Evolutionary conservation across 2,113 vertebrate species (phyloP).

Genomic region (Maccullochella peelii): DNA sequence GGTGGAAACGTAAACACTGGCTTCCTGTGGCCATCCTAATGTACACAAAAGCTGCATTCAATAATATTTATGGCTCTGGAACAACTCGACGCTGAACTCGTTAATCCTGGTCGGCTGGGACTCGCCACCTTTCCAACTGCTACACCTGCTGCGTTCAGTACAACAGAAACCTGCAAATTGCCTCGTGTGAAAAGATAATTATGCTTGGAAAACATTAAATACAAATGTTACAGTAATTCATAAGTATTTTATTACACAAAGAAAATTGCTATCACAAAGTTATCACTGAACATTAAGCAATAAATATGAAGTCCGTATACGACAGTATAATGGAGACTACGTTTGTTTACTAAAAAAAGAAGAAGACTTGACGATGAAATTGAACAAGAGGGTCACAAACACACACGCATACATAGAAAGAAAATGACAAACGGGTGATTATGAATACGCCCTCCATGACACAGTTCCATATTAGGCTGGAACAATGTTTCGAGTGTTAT

Average conservation of each 20-base stretch:
- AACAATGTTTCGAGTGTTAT: conserved; percentile 46
- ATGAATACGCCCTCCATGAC: conserved; percentile 51
- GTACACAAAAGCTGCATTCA: conserved; percentile 61
- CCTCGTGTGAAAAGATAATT: background rate
- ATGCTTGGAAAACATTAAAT: background rate
- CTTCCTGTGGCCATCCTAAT: conserved; percentile 48
- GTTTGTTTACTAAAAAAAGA: conserved; percentile 68
- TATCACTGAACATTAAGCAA: conserved; percentile 83
- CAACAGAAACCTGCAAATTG: background rate
- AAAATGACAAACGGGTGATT: conserved; percentile 63
- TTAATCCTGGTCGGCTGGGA: conserved; percentile 17
- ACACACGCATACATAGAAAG: conserved; percentile 47
- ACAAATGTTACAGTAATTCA: conserved; percentile 60
- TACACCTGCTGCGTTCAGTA: background rate
- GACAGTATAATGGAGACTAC: conserved; percentile 75
- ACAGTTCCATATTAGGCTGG: conserved; percentile 47
- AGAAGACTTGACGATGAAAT: conserved; percentile 41
- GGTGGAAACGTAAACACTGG: conserved; percentile 65
- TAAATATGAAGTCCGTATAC: conserved; percentile 82
- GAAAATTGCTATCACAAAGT: conserved; percentile 84
- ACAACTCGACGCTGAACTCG: background rate
- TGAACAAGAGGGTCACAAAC: conserved; percentile 61
- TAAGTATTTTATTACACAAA: conserved; percentile 83
- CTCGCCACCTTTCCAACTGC: background rate
- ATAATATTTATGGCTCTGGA: conserved; percentile 59